Conservation (phyloP, 2,888 invertebrate genomes). For the Drosophila meridiana region DNA sequence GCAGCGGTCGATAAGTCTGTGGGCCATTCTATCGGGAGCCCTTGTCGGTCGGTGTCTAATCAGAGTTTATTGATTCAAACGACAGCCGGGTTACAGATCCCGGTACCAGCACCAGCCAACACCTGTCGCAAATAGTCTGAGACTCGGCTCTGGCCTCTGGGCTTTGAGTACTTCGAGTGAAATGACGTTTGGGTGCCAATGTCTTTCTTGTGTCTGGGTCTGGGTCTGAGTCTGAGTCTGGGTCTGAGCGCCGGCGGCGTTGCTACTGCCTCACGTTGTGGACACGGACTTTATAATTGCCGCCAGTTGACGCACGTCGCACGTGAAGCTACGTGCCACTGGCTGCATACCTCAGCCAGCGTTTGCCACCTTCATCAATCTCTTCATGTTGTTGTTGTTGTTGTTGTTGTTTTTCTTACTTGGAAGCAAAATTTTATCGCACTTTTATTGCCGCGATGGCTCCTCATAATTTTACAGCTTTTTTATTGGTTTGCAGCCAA, state of each 20-base stretch:
- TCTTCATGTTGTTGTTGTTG: neutral
- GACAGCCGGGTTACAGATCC: conserved; percentile 52
- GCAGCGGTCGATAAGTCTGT: conserved; percentile 62
- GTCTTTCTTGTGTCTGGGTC: conserved; percentile 19
- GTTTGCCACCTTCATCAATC: conserved; percentile 15
- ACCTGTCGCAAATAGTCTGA: conserved; percentile 51
- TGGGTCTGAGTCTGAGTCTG: conserved; percentile 8
- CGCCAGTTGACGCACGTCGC: conserved; percentile 77
- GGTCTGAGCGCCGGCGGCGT: conserved; percentile 54
- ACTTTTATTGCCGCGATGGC: conserved; percentile 71
- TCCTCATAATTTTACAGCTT: conserved; percentile 71
- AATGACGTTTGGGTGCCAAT: conserved; percentile 67
- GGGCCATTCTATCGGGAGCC: conserved; percentile 42
- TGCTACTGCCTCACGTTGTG: conserved; percentile 51
- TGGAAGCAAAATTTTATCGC: conserved; percentile 71
- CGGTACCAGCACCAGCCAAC: conserved; percentile 30
- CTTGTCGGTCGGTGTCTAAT: conserved; percentile 65
- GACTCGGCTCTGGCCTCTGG: conserved; percentile 2
- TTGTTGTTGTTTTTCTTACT: conserved; percentile 36
- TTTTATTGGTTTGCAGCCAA: conserved; percentile 60
- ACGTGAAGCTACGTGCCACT: conserved; percentile 70
- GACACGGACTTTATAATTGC: conserved; percentile 76
- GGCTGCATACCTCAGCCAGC: conserved; percentile 10
- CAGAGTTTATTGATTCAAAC: conserved; percentile 79
- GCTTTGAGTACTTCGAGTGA: conserved; percentile 10